Percentiles rank a stretch among this genome's conserved stretches.
phyloP scores from a whole-genome alignment of 1,140 invertebrate species.

The Geopemphigus sp. region DNA sequence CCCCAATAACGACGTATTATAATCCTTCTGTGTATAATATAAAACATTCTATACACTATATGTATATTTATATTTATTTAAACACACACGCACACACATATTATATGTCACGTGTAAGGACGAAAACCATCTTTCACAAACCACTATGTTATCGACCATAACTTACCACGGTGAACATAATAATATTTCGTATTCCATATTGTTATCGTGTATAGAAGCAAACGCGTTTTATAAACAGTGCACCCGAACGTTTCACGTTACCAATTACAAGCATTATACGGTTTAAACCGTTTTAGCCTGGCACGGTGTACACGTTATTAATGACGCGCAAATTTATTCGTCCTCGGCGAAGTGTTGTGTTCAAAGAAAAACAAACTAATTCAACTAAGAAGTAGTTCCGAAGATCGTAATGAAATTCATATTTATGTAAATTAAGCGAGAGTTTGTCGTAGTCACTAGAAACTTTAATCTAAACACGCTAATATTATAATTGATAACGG shows the following conservation, averaged over 20 bases:
- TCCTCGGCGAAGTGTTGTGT: not conserved
- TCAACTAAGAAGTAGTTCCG: not conserved
- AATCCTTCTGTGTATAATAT: not conserved
- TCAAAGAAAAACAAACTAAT: not conserved
- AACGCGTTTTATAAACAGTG: not conserved
- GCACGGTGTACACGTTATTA: not conserved
- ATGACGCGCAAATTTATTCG: not conserved
- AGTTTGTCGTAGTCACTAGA: not conserved
- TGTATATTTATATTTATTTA: not conserved
- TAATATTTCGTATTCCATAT: not conserved
- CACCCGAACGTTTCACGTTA: not conserved
- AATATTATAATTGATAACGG: not conserved
- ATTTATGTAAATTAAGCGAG: not conserved
- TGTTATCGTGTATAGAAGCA: not conserved
- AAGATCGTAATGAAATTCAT: not conserved
- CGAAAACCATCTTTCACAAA: slow-evolving; percentile 3
- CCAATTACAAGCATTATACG: not conserved
- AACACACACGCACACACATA: not conserved
- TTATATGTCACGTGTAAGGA: not conserved
- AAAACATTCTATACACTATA: not conserved
- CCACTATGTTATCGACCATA: not conserved
- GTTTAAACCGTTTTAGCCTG: not conserved
- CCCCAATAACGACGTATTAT: slow-evolving; percentile 21
- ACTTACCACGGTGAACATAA: not conserved
- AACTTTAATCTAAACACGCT: not conserved